A percentile compares a stretch with the other conserved stretches of the same genome.
Evolutionary conservation across 1,140 invertebrate species (phyloP).

Genomic region (Zaprionus lachaisei): DNA sequence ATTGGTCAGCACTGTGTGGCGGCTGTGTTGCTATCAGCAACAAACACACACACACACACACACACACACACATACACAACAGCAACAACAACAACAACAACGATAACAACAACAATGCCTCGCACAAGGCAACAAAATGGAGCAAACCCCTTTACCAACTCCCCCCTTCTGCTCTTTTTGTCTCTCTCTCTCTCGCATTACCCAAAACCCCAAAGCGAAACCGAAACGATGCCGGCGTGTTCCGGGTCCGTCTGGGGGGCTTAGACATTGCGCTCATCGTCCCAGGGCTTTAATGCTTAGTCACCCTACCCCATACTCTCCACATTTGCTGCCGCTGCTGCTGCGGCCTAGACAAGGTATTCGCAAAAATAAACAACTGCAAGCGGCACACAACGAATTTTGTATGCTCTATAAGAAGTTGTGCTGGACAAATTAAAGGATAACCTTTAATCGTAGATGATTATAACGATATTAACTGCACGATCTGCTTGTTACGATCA

Average conservation of each 20-base stretch:
- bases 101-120: conserved; percentile 27
- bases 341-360: conserved; percentile 40
- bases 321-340: not conserved
- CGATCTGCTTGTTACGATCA: too few species aligned
- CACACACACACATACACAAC: conserved; percentile 5
- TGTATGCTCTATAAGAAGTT: not conserved
- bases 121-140: conserved; percentile 30
- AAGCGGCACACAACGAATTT: not conserved
- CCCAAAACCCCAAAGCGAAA: conserved; percentile 47
- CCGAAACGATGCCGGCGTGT: conserved; percentile 34
- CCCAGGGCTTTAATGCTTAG: conserved; percentile 30
- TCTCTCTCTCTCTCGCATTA: not conserved
- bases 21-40: conserved; percentile 43
- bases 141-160: conserved; percentile 30
- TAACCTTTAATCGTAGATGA: not conserved
- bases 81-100: conserved; percentile 4
- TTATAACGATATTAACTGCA: not conserved
- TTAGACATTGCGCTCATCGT: conserved; percentile 33
- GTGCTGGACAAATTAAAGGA: not conserved
- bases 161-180: not conserved
- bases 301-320: conserved; percentile 1
- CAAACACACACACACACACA: conserved; percentile 13
- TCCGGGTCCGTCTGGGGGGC: conserved; percentile 33
- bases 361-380: conserved; percentile 57
- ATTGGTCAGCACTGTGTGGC: conserved; percentile 59